A percentile compares a stretch with the other conserved stretches of the same genome.
These are phyloP conservation scores for Crotalus viridis DNA, from an alignment of 2,113 vertebrate species.

Conservation along the genomic window DNA sequence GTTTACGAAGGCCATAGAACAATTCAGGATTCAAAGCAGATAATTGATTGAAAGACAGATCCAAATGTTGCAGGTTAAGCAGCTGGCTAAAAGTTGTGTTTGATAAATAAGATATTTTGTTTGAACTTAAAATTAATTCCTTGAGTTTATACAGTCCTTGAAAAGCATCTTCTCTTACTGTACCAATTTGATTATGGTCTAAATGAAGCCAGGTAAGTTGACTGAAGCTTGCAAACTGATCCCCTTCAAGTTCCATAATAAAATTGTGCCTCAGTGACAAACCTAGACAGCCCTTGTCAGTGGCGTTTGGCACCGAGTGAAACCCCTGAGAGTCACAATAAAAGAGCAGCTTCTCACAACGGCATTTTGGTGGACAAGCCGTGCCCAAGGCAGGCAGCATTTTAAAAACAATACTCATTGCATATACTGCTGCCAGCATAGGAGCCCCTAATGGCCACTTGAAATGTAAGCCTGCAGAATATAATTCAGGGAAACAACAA, in stretches of 20 bases:
- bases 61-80: slow-evolving; percentile 98
- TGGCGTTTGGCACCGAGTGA: slow-evolving; percentile 93
- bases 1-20: slow-evolving; percentile 95
- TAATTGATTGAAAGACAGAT: slow-evolving; percentile 98
- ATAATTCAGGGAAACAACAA: slow-evolving; percentile 82
- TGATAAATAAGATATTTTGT: slow-evolving; percentile 98
- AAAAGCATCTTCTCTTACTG: slow-evolving; percentile 95
- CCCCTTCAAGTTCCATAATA: slow-evolving; percentile 92
- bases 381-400: slow-evolving; percentile 94
- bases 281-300: slow-evolving; percentile 95
- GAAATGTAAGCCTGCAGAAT: slow-evolving; percentile 99
- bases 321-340: slow-evolving; percentile 99
- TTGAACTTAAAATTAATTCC: slow-evolving; percentile 98
- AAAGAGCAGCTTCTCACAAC: slow-evolving; percentile 99
- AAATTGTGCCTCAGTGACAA: slow-evolving; percentile 98
- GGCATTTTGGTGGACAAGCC: slow-evolving; percentile 99
- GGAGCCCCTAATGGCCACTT: slow-evolving; percentile 99
- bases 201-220: slow-evolving; percentile 98
- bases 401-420: slow-evolving; percentile 97
- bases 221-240: slow-evolving; percentile 96
- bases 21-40: slow-evolving; percentile 94
- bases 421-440: slow-evolving; percentile 96
- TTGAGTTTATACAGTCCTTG: slow-evolving; percentile 99
- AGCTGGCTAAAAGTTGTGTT: slow-evolving; percentile 99
- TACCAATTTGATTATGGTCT: slow-evolving; percentile 98